Evolutionary conservation across 2,113 vertebrate species (phyloP).

Genomic region (Hyaena hyaena): DNA sequence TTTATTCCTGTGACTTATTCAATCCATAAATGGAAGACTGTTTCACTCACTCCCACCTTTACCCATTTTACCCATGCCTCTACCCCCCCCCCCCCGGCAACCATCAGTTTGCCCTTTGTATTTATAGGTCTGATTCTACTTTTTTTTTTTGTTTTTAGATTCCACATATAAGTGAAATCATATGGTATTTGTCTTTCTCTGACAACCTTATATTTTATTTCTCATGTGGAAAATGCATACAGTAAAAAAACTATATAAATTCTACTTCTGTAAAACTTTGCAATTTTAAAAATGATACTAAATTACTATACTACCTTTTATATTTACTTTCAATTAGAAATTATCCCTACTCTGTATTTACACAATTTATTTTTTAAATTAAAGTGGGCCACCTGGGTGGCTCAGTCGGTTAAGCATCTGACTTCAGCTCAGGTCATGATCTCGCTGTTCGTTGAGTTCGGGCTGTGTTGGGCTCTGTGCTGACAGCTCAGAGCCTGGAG

Average conservation of each 20-base stretch:
- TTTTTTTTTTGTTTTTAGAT: not conserved
- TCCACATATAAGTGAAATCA: not conserved
- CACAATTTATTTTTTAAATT: conserved; percentile 1
- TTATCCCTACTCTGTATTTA: not conserved
- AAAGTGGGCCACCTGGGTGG: not conserved
- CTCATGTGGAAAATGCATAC: not conserved
- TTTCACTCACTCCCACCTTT: not conserved
- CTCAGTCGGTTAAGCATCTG: too few relatives aligned
- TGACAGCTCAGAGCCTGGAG: too few relatives aligned
- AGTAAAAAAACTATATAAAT: not conserved
- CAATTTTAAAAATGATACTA: not conserved
- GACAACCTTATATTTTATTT: conserved; percentile 14
- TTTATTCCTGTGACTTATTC: not conserved
- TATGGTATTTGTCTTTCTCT: not conserved
- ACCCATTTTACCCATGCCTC: not conserved
- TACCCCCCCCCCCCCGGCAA: not conserved
- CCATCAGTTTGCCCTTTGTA: not conserved
- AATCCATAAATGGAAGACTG: not conserved
- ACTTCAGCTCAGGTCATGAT: too few relatives aligned
- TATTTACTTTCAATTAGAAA: conserved; percentile 2
- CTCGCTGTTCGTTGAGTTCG: too few relatives aligned
- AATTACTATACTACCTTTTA: not conserved
- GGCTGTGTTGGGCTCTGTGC: too few relatives aligned
- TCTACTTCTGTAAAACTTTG: conserved; percentile 28
- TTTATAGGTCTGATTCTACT: not conserved